A percentile compares a stretch with the other conserved stretches of the same genome.
Conservation (phyloP, 2,113 vertebrate species). For the Hydrolagus affinis region DNA sequence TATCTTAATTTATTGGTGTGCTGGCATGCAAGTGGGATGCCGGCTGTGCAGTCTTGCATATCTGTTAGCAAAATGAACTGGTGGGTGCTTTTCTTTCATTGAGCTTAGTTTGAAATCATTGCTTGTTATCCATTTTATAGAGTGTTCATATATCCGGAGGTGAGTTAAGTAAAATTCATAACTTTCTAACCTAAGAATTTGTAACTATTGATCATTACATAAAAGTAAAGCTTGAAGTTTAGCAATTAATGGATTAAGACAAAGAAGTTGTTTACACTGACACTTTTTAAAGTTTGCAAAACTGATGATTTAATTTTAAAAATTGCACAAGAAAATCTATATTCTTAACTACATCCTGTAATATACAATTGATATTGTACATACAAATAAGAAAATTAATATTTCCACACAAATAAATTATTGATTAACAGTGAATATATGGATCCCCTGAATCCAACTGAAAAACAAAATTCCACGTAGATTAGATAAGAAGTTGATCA, state of each 20-base stretch:
- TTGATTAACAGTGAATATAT: too few relatives aligned
- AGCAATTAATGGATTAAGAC: background rate
- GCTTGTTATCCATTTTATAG: constrained; percentile 52
- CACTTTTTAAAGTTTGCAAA: background rate
- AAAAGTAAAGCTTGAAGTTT: constrained; percentile 9
- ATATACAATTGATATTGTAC: too few relatives aligned
- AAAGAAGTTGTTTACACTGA: background rate
- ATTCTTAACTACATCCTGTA: too few relatives aligned
- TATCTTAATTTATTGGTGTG: constrained; percentile 84
- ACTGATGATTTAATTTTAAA: background rate
- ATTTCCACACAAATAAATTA: too few relatives aligned
- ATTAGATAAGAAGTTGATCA: background rate
- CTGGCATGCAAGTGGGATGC: constrained; percentile 74
- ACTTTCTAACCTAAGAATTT: background rate
- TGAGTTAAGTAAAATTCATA: background rate
- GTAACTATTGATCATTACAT: constrained; percentile 7
- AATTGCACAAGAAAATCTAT: too few relatives aligned
- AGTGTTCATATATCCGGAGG: constrained; percentile 53
- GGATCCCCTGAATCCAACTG: too few relatives aligned
- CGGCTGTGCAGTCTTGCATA: constrained; percentile 67
- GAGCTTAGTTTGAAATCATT: constrained; percentile 59
- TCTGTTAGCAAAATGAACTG: constrained; percentile 65
- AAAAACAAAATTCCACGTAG: too few relatives aligned
- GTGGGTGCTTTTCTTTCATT: constrained; percentile 64
- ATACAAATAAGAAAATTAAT: too few relatives aligned